Evolutionary conservation across 2,888 invertebrate species (phyloP).

Genomic region (Teleiodes luculella): DNA sequence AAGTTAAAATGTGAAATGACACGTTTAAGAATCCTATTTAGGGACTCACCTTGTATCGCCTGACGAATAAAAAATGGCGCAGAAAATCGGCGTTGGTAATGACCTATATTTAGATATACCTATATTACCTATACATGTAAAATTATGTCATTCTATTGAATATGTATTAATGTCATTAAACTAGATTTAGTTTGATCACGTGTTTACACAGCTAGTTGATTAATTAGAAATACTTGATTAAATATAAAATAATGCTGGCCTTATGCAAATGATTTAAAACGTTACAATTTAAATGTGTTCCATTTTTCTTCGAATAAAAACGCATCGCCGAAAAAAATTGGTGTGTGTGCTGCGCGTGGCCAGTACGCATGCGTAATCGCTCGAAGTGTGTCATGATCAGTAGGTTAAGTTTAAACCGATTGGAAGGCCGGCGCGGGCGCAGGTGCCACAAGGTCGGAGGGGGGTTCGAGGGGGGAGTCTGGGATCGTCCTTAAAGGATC

Average conservation of each 20-base stretch:
- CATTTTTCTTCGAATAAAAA: constrained; percentile 9
- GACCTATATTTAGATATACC: background rate
- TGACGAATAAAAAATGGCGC: background rate
- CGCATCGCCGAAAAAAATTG: constrained; percentile 14
- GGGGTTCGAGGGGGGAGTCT: background rate
- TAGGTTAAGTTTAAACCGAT: constrained; percentile 77
- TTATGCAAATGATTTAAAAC: background rate
- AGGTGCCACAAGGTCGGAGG: constrained; percentile 42
- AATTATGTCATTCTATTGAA: background rate
- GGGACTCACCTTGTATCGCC: background rate
- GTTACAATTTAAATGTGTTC: background rate
- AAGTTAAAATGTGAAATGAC: constrained; percentile 20
- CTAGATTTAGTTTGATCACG: no score
- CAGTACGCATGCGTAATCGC: constrained; percentile 59
- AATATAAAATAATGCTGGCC: background rate
- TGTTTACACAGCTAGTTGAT: background rate
- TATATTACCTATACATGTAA: background rate
- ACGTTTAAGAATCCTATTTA: background rate
- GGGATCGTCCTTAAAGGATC: background rate
- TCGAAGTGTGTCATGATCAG: constrained; percentile 77
- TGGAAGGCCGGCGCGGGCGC: constrained; percentile 49
- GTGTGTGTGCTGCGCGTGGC: constrained; percentile 2
- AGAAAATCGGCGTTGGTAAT: background rate
- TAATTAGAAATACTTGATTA: background rate
- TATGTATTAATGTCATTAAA: background rate